Base-by-base conservation (phyloP, 2,113 vertebrate genomes). In the Heterotilapia buettikoferi region DNA sequence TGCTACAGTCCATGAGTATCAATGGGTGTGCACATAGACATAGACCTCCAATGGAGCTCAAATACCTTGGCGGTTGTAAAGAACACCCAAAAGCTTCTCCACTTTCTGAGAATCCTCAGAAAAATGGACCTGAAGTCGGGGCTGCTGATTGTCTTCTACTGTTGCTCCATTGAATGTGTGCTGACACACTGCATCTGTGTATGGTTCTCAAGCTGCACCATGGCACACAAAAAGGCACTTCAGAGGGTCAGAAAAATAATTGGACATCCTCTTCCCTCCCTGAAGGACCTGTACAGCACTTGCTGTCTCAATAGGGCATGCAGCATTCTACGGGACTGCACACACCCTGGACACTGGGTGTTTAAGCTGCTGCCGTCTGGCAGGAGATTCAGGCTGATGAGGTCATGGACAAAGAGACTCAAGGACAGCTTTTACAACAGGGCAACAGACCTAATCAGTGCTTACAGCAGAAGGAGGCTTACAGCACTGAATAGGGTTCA, bases 391-490 rank as follows among this genome's bases (percentile, higher is more conserved):
- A 54, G 2, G 21, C 21, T 54, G 52, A n/a, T 21, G 9, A 54
- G 52, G n/a, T 21, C 9, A 1, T 1, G n/a, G 52, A 54, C n/a
- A 54, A 54, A 21, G n/a, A 54, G 9, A 54, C 52, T 11, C 9
- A 1, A 54, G 5, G 1, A 54, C 0, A 54, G n/a, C n/a, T n/a
- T n/a, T n/a, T n/a, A n/a, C n/a, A n/a, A 14, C 43, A 18, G 45
- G 47, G 47, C 47, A 52, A 50, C 47, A 50, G 47, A 50, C 47
- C 47, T 50, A 50, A 50, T 50, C 47, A 50, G 47, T 50, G 47
- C 47, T 50, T 5, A 50, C 4, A 50, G 16, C 47, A 50, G 31
- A 31, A 31, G 47, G 47, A 50, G 47, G 16, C 47, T 18, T 50
- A 18, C 2, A 50, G 16, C 47, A 50, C 47, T 50, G 45, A 50